A percentile compares a stretch with the other conserved stretches of the same genome.
phyloP scores from a whole-genome alignment of 2,113 vertebrate species.

The Percina caprodes region DNA sequence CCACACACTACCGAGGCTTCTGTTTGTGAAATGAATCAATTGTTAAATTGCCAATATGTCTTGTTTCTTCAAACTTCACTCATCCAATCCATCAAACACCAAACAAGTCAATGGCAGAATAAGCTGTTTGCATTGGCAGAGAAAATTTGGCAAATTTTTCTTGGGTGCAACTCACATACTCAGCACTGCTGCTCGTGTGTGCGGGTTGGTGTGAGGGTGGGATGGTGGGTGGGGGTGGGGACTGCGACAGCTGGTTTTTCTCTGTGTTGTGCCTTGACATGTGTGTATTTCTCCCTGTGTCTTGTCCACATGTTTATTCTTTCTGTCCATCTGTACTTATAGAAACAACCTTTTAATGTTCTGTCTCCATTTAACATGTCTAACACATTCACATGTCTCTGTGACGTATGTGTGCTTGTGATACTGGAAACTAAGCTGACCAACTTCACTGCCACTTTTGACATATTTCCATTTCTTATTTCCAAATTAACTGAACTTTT shows the following conservation, averaged over 20 bases:
- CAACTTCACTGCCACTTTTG: background rate
- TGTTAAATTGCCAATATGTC: no score
- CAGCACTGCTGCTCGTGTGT: background rate
- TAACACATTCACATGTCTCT: background rate
- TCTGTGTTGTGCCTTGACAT: slow-evolving; percentile 27
- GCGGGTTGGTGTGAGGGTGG: background rate
- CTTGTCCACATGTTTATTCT: slow-evolving; percentile 12
- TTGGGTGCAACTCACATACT: no score
- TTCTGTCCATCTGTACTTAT: background rate
- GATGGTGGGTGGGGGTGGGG: background rate
- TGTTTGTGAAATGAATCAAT: no score
- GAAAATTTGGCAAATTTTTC: no score
- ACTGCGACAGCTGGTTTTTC: slow-evolving; percentile 61
- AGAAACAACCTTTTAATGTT: slow-evolving; percentile 15
- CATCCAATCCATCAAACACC: no score
- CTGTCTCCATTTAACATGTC: background rate
- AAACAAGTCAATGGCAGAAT: no score
- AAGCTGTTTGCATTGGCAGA: no score
- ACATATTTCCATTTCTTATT: background rate
- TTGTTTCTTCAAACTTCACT: no score
- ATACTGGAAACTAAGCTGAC: background rate
- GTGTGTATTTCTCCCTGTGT: slow-evolving; percentile 28
- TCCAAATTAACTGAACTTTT: background rate
- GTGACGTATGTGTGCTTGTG: background rate
- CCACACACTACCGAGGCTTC: no score